Base-by-base conservation (phyloP, 2,797 vertebrate species). In the Pterois miles region DNA sequence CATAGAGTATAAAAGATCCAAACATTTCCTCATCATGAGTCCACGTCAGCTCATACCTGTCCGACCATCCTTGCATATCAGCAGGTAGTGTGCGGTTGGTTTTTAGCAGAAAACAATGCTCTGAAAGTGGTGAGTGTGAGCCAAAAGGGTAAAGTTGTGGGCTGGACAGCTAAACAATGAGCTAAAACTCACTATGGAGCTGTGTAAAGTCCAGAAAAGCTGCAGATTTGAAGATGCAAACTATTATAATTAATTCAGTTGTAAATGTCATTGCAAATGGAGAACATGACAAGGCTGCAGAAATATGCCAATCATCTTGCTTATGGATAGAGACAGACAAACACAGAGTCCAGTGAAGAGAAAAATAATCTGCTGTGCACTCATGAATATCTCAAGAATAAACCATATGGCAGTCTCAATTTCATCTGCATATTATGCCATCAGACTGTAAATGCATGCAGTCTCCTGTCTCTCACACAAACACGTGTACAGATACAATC, bases 351-450 rank as follows among this genome's bases (percentile, higher is more conserved):
- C 31, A 57, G 34, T 43, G 46, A 82, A 73, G 50, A 38, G 54
- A 68, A 80, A 33, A 67, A 83, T 57, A 60, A 80, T 87, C 71
- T 52, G 43, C 48, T 36, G 9, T 25, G 57, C 18, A 46, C 59
- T 73, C 53, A 77, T 74, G 71, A 84, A 85, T 80, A 76, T 58
- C 67, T 66, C 31, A 68, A 64, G 52, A 48, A 65, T 74, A 25
- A 84, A 65, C 50, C 33, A 56, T 50, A 43, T 67, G 50, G 38
- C 40, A 52, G 22, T 84, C 53, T 79, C 29, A n/a, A 50, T 65
- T 25, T 63, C 1, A 78, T 89, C 81, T 80, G 36, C 74, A 74
- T 77, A 72, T 73, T 67, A 69, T 14, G 7, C 59, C 65, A 64
- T 56, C 63, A 64, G 65, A 80, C 53, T 82, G 10, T 48, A 62